Evolutionary conservation across 2,888 invertebrate species (phyloP), one percentile per base, ranked within the genome.

Genomic region (Tenthredo notha): DNA sequence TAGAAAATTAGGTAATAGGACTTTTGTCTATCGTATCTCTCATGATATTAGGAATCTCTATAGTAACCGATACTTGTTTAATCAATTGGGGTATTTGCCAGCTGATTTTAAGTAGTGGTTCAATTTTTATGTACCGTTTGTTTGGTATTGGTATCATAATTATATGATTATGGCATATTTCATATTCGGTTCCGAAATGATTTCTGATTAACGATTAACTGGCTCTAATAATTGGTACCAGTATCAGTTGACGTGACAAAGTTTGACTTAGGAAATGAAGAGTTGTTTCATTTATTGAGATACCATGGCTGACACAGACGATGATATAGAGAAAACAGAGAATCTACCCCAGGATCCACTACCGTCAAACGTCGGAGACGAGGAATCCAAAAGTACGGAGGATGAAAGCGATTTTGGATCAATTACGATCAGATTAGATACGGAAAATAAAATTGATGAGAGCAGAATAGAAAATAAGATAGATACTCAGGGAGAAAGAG

Each of bases 271-370:
- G 21, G 7, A 43, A 21, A 43, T 21, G 10, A 10, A 43, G 10
- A 74, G 9, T 40, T 43, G 43, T 74, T 21, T 10, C n/a, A 74
- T 21, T 72, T n/a, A 37, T 65, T 77, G 25, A 67, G 33, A 29
- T 80, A 84, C 78, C 33, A 82, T 83, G 82, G 85, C 67, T 58
- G 86, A 85, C 21, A 86, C 85, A 21, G 84, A 86, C n/a, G 86
- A 87, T 75, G 87, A 86, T 82, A 85, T 86, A 58, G 75, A 85
- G 67, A 82, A 84, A 25, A 43, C 65, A 65, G 84, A 84, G 37
- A 85, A 83, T 83, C 72, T 86, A 15, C 83, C 86, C 18, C 29
- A 85, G 67, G 84, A 87, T 83, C 67, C 40, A 29, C 12, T 80
- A 25, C 67, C 61, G 18, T 25, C 21, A 40, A 37, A 12, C 4